Evolutionary conservation across 2,797 vertebrate genomes (phyloP).

Genomic region (Smutsia temminckii): DNA sequence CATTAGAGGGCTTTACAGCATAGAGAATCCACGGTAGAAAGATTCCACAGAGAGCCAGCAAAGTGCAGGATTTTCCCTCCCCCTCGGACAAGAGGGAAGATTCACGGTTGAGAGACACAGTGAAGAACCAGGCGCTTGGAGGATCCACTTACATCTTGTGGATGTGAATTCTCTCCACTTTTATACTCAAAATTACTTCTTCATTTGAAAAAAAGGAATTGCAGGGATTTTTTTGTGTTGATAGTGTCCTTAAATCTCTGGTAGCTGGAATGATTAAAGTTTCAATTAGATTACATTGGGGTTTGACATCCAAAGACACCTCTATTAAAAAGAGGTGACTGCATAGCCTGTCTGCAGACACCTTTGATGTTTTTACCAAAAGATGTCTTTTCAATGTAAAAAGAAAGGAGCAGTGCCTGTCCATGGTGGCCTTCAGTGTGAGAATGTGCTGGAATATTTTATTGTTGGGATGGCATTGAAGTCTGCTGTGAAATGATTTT

Average conservation of each 20-base stretch:
- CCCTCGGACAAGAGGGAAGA: neutral
- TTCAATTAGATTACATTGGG: conserved; percentile 45
- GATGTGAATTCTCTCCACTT: conserved; percentile 14
- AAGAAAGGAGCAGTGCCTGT: conserved; percentile 61
- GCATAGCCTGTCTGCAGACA: neutral
- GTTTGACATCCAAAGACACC: conserved; percentile 34
- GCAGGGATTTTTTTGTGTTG: neutral
- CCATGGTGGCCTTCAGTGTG: conserved; percentile 8
- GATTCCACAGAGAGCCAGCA: neutral
- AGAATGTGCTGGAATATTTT: conserved; percentile 75
- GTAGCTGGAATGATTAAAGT: conserved; percentile 48
- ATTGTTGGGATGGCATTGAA: conserved; percentile 74
- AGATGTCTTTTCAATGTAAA: conserved; percentile 62
- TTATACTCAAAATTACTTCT: conserved; percentile 55
- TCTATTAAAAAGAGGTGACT: conserved; percentile 27
- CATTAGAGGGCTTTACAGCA: neutral
- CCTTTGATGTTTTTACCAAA: conserved; percentile 70
- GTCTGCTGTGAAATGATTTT: conserved; percentile 74
- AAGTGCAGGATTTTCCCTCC: neutral
- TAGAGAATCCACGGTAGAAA: neutral
- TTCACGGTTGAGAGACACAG: neutral
- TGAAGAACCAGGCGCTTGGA: neutral
- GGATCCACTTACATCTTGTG: neutral
- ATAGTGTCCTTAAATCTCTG: neutral
- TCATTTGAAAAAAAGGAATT: conserved; percentile 13